These are phyloP conservation scores for Chrysomela aeneicollis DNA, from an alignment of 2,888 invertebrate genomes.

Conservation along the genomic window DNA sequence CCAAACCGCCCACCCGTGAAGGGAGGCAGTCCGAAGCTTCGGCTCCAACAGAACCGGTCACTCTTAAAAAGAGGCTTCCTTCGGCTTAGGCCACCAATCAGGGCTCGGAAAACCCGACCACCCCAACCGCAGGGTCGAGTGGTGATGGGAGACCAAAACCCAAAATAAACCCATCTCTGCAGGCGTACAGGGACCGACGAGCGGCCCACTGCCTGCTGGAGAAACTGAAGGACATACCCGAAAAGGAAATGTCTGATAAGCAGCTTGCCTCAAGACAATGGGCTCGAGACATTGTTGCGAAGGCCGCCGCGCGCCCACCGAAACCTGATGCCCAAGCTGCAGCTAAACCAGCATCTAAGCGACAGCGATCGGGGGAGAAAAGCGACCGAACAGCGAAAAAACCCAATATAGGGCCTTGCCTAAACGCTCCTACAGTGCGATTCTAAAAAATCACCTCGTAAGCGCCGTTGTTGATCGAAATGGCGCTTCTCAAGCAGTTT, in stretches of 20 bases:
- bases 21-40: too few relatives aligned
- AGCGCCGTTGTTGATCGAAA: slow-evolving; percentile 8
- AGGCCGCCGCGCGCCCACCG: neutral
- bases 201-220: neutral
- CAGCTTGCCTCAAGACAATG: slow-evolving; percentile 9
- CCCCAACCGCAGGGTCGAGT: slow-evolving; percentile 1
- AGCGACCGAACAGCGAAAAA: too few relatives aligned
- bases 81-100: neutral
- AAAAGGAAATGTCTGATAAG: slow-evolving; percentile 2
- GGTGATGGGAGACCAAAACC: neutral
- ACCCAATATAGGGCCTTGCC: neutral
- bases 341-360: slow-evolving; percentile 8
- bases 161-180: neutral
- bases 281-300: slow-evolving; percentile 12
- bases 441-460: neutral
- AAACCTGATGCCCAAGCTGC: slow-evolving; percentile 3
- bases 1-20: slow-evolving; percentile 10
- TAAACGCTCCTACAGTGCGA: slow-evolving; percentile 3
- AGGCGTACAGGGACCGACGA: neutral
- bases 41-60: too few relatives aligned
- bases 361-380: slow-evolving; percentile 9
- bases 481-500: neutral
- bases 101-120: neutral
- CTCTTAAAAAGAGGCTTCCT: too few relatives aligned
- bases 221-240: slow-evolving; percentile 7